These are phyloP conservation scores for Lucilia cuprina DNA, from an alignment of 1,140 invertebrate genomes.

Conservation along the genomic window DNA sequence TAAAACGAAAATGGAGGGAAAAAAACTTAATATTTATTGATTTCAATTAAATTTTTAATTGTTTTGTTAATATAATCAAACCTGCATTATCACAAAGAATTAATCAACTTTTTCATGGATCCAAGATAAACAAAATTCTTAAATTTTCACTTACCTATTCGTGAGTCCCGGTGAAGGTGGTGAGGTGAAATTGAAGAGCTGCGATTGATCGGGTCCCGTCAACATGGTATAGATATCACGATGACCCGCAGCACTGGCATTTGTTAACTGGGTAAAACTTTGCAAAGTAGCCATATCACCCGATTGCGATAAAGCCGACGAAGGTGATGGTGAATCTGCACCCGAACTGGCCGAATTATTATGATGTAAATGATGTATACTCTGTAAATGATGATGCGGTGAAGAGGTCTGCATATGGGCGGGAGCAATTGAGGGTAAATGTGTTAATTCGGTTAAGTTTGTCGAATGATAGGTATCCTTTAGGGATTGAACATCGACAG, in stretches of 20 bases:
- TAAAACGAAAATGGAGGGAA: too few relatives aligned
- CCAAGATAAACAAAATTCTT: too few relatives aligned
- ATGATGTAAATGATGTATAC: conserved; percentile 46
- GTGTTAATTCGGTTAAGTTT: conserved; percentile 35
- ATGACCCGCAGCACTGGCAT: conserved; percentile 42
- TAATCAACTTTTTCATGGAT: too few relatives aligned
- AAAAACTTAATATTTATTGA: too few relatives aligned
- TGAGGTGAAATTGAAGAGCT: conserved; percentile 45
- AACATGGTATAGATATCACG: conserved; percentile 51
- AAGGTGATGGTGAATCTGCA: conserved; percentile 55
- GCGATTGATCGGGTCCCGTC: conserved; percentile 48
- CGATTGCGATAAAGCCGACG: conserved; percentile 48
- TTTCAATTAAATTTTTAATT: too few relatives aligned
- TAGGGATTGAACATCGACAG: conserved; percentile 47
- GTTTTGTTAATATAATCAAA: too few relatives aligned
- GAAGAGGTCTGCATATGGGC: neutral
- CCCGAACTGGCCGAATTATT: conserved; percentile 57
- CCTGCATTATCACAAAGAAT: too few relatives aligned
- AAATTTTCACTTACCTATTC: conserved; percentile 51
- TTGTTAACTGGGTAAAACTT: conserved; percentile 58
- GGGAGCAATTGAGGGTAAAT: conserved; percentile 36
- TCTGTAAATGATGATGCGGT: conserved; percentile 35
- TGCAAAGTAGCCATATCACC: conserved; percentile 45
- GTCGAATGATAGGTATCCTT: conserved; percentile 47
- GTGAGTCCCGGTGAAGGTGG: conserved; percentile 50